Base-by-base conservation (phyloP, 2,797 vertebrate genomes). In the Choloepus didactylus region DNA sequence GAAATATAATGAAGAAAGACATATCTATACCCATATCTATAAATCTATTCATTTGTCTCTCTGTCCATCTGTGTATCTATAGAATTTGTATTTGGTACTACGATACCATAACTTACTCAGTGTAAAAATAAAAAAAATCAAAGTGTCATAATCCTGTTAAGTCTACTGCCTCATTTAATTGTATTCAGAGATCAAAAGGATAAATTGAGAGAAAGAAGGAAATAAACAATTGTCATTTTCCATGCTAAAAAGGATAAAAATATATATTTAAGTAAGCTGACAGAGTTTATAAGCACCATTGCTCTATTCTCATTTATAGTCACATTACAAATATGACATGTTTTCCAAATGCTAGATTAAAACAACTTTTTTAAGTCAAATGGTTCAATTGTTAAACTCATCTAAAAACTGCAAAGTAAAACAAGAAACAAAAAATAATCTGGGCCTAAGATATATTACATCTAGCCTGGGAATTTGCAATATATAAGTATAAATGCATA, bases 271-370 rank as follows among this genome's bases (percentile, higher is more conserved):
- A 5, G 27, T 31, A 49, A 88, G 56, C 41, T 83, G 35, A 69
- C 41, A 29, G 88, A 93, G 29, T 87, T 94, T 94, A 91, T 92
- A 82, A 77, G 54, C 18, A 96, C 10, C 44, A 85, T 44, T 38
- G 23, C 14, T 95, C 41, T 83, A 87, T 10, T 93, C 93, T 64
- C 91, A 82, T 81, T 92, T 87, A 69, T 29, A 89, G 69, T 91
- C 75, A 56, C 70, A 38, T 87, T 73, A 90, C 2, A 93, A 93
- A 86, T 15, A 91, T 69, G 66, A 92, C 9, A 41, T 31, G 87
- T 70, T 95, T 95, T 95, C 81, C 66, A 89, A 87, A 59, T 69
- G 29, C 31, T 87, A 86, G 90, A 87, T 62, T 88, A 44, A 89
- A 96, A 94, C 21, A 83, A 93, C 15, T 49, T 73, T 38, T 59